These are phyloP conservation scores for Kradibia gibbosae DNA, from an alignment of 1,140 invertebrate species.

Conservation along the genomic window DNA sequence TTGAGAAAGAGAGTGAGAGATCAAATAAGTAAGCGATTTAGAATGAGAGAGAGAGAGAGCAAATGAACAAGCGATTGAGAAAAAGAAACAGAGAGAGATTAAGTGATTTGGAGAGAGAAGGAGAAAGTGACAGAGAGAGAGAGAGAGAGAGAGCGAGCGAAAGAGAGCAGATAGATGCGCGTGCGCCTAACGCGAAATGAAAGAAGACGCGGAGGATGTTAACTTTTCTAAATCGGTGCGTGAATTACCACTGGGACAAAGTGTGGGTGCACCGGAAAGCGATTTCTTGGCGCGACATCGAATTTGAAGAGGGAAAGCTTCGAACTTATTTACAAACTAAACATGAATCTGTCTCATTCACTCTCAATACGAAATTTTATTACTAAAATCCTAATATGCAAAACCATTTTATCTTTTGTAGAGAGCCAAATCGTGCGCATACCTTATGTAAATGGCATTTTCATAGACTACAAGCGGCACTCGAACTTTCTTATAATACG, in stretches of 20 bases:
- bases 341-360: no score
- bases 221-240: constrained; percentile 39
- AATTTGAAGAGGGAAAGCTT: not conserved
- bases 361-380: no score
- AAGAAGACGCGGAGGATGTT: not conserved
- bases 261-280: not conserved
- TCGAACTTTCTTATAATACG: not conserved
- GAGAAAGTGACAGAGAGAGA: not conserved
- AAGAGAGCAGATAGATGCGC: not conserved
- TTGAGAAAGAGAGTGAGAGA: no score
- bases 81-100: not conserved
- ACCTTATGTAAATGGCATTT: not conserved
- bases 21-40: no score
- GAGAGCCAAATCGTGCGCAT: no score
- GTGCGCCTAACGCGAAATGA: not conserved
- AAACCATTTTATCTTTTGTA: no score
- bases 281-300: constrained; percentile 4
- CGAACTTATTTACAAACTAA: not conserved
- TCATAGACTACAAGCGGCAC: not conserved
- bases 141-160: not conserved
- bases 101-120: not conserved
- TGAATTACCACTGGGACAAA: constrained; percentile 7
- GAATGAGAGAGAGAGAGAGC: no score
- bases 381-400: no score
- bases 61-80: no score